phyloP scores from a whole-genome alignment of 2,797 vertebrate species.

The Sciurus vulgaris region DNA sequence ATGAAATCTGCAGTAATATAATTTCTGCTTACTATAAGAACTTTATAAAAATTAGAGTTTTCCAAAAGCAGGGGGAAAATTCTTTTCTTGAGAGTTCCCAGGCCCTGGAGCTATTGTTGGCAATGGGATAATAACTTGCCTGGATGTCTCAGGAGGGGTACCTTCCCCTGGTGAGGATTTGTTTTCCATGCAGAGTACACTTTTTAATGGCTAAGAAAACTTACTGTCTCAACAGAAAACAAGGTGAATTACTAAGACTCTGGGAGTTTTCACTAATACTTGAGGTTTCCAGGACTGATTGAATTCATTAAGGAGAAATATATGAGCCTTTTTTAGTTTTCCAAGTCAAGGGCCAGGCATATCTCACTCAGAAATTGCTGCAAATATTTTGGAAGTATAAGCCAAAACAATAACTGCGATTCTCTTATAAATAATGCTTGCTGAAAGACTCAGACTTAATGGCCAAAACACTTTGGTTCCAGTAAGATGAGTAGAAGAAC shows the following conservation, averaged over 20 bases:
- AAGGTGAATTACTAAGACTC: constrained; percentile 41
- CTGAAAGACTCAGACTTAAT: constrained; percentile 70
- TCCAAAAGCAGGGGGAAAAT: not conserved
- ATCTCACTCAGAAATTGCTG: constrained; percentile 60
- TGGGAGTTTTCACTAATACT: constrained; percentile 56
- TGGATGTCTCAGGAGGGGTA: not conserved
- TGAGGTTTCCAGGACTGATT: constrained; percentile 42
- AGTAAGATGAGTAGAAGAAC: constrained; percentile 58
- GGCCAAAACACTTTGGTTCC: constrained; percentile 68
- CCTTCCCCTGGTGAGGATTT: not conserved
- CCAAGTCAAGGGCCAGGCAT: constrained; percentile 60
- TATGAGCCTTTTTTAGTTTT: constrained; percentile 17
- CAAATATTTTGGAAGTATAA: constrained; percentile 70
- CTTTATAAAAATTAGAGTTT: constrained; percentile 22
- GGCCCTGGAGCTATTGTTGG: not conserved
- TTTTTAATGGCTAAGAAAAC: constrained; percentile 37
- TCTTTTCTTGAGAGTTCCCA: not conserved
- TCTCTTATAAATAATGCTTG: constrained; percentile 74
- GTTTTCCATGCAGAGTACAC: not conserved
- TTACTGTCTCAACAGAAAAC: constrained; percentile 47
- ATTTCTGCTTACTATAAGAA: constrained; percentile 42
- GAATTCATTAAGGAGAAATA: constrained; percentile 69
- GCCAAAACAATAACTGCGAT: constrained; percentile 72
- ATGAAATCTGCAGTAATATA: not conserved
- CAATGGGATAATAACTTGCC: not conserved